Conservation (phyloP, 2,888 invertebrate species). For the Drosophila rubida region DNA sequence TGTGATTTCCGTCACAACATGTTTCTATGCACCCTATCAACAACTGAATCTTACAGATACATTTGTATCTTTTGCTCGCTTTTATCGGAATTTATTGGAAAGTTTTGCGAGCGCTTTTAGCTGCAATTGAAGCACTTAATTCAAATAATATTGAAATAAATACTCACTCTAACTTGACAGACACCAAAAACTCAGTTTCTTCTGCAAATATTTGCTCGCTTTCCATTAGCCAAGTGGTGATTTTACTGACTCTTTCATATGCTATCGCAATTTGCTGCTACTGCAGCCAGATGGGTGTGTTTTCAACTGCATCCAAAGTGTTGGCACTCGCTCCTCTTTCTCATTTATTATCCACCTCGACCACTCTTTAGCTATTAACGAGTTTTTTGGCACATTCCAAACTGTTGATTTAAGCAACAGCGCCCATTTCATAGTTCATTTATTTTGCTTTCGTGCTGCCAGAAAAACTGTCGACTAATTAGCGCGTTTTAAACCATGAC, state of each 20-base stretch:
- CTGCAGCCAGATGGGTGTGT: not conserved
- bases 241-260: not conserved
- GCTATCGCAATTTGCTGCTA: not conserved
- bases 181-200: not conserved
- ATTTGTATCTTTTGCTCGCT: constrained; percentile 6
- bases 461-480: constrained; percentile 60
- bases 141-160: no score
- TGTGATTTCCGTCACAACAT: not conserved
- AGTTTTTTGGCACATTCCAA: not conserved
- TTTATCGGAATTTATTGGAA: not conserved
- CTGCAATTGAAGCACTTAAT: not conserved
- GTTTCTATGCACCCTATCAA: no score
- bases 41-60: not conserved
- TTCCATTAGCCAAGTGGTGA: constrained; percentile 1
- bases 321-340: not conserved
- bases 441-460: constrained; percentile 41
- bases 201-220: not conserved
- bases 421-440: constrained; percentile 33
- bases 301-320: not conserved
- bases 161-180: not conserved
- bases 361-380: not conserved
- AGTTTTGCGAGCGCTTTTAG: not conserved
- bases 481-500: constrained; percentile 62
- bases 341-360: not conserved
- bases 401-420: constrained; percentile 4